phyloP scores from a whole-genome alignment of 35 echinoderm and acorn worm species.

The Stichopus chloronotus region DNA sequence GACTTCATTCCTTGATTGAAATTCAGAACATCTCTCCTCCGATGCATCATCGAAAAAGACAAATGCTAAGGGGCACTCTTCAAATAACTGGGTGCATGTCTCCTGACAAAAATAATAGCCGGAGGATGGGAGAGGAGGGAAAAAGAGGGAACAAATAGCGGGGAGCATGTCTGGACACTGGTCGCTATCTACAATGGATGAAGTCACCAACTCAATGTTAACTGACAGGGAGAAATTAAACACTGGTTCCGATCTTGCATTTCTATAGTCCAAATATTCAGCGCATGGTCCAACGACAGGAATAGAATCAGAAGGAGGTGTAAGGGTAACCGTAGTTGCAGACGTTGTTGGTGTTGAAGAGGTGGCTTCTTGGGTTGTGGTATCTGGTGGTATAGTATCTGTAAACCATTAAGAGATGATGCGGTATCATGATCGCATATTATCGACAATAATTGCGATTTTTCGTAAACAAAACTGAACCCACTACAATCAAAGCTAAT shows the following conservation, averaged over 20 bases:
- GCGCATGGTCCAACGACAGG: neutral
- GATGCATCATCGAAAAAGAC: neutral
- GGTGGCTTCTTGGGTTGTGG: neutral
- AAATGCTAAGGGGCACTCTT: neutral
- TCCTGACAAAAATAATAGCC: neutral
- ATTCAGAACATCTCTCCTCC: neutral
- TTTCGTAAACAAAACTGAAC: too few relatives aligned
- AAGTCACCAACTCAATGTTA: neutral
- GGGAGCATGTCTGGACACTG: slow-evolving; percentile 9
- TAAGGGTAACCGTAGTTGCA: neutral
- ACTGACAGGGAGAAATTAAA: neutral
- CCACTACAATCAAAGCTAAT: too few relatives aligned
- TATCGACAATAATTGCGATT: too few relatives aligned
- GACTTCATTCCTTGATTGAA: neutral
- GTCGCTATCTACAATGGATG: neutral
- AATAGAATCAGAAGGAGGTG: slow-evolving; percentile 1
- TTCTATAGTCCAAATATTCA: slow-evolving; percentile 32
- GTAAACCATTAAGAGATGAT: neutral
- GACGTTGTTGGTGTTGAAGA: neutral
- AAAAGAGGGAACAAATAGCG: slow-evolving; percentile 26
- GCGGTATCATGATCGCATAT: too few relatives aligned
- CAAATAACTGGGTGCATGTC: neutral
- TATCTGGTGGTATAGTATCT: neutral
- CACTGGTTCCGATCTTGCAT: neutral
- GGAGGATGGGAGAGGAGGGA: slow-evolving; percentile 36